Evolutionary conservation across 2,888 invertebrate species (phyloP).

Genomic region (Drosophila nr. perissopoda): DNA sequence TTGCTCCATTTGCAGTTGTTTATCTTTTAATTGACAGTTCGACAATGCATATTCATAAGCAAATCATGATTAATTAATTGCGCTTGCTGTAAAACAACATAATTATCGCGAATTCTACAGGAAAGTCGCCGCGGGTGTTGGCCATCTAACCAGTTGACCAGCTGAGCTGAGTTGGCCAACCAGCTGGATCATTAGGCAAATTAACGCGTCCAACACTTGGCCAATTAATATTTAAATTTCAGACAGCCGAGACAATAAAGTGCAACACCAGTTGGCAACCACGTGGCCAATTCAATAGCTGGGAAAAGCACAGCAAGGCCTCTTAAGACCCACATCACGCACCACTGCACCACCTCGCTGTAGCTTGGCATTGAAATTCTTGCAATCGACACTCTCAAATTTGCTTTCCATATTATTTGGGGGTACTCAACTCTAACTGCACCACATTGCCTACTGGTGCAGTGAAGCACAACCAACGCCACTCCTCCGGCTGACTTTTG

Average conservation of each 20-base stretch:
- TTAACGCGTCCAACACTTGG: slow-evolving; percentile 51
- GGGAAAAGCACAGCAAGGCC: slow-evolving; percentile 36
- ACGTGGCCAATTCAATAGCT: slow-evolving; percentile 27
- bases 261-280: slow-evolving; percentile 31
- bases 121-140: slow-evolving; percentile 37
- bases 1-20: slow-evolving; percentile 36
- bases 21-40: slow-evolving; percentile 23
- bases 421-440: slow-evolving; percentile 30
- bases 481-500: slow-evolving; percentile 43
- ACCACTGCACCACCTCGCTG: slow-evolving; percentile 38
- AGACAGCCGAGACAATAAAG: slow-evolving; percentile 56
- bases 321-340: slow-evolving; percentile 54
- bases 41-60: slow-evolving; percentile 50
- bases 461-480: slow-evolving; percentile 52
- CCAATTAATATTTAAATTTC: slow-evolving; percentile 68
- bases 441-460: slow-evolving; percentile 30
- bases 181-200: slow-evolving; percentile 71
- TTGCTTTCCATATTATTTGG: slow-evolving; percentile 35
- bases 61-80: slow-evolving; percentile 77
- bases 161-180: slow-evolving; percentile 15
- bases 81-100: slow-evolving; percentile 73
- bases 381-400: slow-evolving; percentile 34
- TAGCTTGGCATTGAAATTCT: slow-evolving; percentile 72
- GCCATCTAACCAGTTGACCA: slow-evolving; percentile 30
- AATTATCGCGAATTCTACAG: slow-evolving; percentile 61